Percentiles rank a stretch among this genome's conserved stretches.
Evolutionary conservation across 1,140 invertebrate species (phyloP).

Genomic region (Hirudo medicinalis): DNA sequence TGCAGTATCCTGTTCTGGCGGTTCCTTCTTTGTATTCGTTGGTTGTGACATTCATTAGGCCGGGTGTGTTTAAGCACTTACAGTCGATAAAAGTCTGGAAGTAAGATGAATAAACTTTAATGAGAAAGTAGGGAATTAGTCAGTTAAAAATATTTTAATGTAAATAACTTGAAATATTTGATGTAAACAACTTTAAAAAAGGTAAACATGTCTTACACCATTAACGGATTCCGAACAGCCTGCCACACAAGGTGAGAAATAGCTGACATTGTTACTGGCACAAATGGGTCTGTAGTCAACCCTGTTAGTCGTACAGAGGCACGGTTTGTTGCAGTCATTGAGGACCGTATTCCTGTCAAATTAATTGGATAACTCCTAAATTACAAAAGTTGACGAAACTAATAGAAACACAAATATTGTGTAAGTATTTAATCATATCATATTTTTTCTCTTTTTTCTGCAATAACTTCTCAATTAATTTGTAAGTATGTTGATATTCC

Average conservation of each 20-base stretch:
- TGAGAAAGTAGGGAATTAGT: neutral
- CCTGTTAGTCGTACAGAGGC: conserved; percentile 7
- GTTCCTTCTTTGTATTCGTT: neutral
- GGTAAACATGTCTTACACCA: conserved; percentile 1
- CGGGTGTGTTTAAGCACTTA: conserved; percentile 4
- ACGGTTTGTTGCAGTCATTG: conserved; percentile 16
- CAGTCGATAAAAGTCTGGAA: conserved; percentile 15
- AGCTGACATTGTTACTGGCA: conserved; percentile 17
- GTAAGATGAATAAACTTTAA: neutral
- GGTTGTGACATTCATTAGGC: neutral
- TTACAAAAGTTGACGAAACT: no score
- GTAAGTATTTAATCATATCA: no score
- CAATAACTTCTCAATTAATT: no score
- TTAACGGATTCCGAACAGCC: conserved; percentile 11
- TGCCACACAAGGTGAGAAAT: conserved; percentile 21
- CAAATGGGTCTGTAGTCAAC: conserved; percentile 17
- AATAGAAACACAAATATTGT: no score
- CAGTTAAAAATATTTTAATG: no score
- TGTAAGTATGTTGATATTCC: no score
- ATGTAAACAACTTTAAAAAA: no score
- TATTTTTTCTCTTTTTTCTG: no score
- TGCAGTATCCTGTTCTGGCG: conserved; percentile 11
- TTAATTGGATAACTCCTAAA: no score
- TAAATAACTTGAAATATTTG: no score
- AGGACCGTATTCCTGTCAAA: conserved; percentile 6